Base-by-base conservation (phyloP, 2,113 vertebrate species). In the Mastomys natalensis region DNA sequence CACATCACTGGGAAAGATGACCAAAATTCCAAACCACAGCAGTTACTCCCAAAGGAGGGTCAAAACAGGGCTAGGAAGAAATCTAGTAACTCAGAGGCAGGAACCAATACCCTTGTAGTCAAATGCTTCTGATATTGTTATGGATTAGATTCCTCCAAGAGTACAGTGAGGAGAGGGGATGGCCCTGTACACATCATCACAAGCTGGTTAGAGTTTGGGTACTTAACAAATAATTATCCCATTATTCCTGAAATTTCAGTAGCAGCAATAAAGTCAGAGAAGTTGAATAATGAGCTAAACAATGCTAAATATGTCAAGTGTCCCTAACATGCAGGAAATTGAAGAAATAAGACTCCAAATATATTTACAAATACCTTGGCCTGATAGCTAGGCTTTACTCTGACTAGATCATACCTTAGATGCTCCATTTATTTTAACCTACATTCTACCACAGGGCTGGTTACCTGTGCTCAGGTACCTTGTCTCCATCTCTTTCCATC, bases 291-390 rank as follows among this genome's bases (percentile, higher is more conserved):
- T 60, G 78, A 29, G 66, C 64, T 68, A 91, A 91, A 68, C 3
- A 34, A 40, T 90, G 92, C n/a, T 78, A 68, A 91, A 21, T 82
- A 37, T 94, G 58, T 68, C 48, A 64, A 40, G 66, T 90, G 89
- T 43, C 31, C 86, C 82, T 48, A 90, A 80, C 16, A 51, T 11
- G 31, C 26, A 68, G 66, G 66, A 34, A 34, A 68, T 34, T 68
- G 66, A 34, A 66, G 12, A 13, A 68, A 5, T 68, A 31, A 68
- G 31, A 68, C 12, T 68, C 66, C 66, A 68, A 68, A 34, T 68
- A 66, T 11, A 34, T 34, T 68, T 34, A 68, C 66, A 15, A 15
- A 34, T 34, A 68, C 66, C 13, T 34, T 34, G 31, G 29, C 31
- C 66, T 68, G 31, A 34, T 34, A 31, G 66, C 66, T 68, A 34